These are phyloP conservation scores for Idaea dimidiata DNA, from an alignment of 2,888 invertebrate species.

Conservation along the genomic window DNA sequence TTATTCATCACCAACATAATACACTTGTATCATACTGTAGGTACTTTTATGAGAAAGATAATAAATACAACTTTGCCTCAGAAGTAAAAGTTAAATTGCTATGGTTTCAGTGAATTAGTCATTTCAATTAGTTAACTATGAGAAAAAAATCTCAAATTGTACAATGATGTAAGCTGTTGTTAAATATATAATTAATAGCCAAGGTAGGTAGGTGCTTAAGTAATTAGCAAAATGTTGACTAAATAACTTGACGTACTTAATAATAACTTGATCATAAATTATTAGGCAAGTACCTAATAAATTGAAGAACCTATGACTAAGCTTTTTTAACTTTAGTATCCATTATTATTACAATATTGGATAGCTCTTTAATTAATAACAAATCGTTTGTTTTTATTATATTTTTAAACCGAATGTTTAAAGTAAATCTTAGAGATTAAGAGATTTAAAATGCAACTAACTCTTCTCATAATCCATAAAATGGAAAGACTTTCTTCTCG, in stretches of 20 bases:
- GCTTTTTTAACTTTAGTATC: not conserved
- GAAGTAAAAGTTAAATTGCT: not conserved
- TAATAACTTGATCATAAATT: no score
- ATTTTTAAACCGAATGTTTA: no score
- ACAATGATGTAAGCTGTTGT: not conserved
- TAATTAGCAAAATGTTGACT: no score
- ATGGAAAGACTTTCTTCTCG: not conserved
- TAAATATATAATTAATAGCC: not conserved
- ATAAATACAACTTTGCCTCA: not conserved
- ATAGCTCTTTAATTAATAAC: not conserved
- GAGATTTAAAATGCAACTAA: not conserved
- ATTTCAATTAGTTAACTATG: conserved; percentile 1
- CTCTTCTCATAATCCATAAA: not conserved
- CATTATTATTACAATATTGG: not conserved
- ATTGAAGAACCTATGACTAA: not conserved
- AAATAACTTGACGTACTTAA: no score
- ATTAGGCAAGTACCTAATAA: not conserved
- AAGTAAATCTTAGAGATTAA: not conserved
- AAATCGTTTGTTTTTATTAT: not conserved
- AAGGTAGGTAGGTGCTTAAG: no score
- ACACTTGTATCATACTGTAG: no score
- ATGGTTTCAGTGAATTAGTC: not conserved
- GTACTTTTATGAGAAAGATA: not conserved
- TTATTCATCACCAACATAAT: no score
- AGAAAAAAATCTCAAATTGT: not conserved